These are phyloP conservation scores for Aphelenchoides fujianensis DNA, from an alignment of 1,140 invertebrate species.

Conservation along the genomic window DNA sequence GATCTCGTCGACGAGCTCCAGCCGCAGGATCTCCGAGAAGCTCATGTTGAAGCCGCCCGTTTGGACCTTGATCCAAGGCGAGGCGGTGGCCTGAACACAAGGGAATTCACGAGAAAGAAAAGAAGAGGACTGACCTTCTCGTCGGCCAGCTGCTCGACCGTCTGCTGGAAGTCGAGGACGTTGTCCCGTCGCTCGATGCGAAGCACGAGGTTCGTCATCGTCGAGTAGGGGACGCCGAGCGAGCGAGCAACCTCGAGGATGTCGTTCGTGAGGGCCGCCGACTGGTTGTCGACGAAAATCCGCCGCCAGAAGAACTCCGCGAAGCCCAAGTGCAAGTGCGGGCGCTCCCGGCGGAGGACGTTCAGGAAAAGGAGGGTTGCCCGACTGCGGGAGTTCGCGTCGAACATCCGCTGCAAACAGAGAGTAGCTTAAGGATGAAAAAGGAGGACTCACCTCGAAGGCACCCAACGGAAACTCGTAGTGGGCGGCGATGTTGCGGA, in stretches of 20 bases:
- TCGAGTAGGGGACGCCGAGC: not conserved
- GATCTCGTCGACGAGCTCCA: constrained; percentile 21
- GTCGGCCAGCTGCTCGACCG: not conserved
- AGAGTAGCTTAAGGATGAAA: not conserved
- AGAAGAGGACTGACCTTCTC: not conserved
- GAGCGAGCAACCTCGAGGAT: not conserved
- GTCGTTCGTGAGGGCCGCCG: constrained; percentile 5
- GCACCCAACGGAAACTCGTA: constrained; percentile 3
- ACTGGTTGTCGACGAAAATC: constrained; percentile 2
- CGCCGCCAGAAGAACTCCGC: constrained; percentile 11
- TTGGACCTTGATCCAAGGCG: constrained; percentile 15
- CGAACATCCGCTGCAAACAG: constrained; percentile 10
- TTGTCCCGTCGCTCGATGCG: not conserved
- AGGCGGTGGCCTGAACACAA: not conserved
- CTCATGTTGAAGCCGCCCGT: not conserved
- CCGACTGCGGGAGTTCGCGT: not conserved
- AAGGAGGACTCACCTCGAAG: constrained; percentile 1
- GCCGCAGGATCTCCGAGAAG: constrained; percentile 8
- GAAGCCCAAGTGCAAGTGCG: not conserved
- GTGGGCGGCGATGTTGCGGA: constrained; percentile 8
- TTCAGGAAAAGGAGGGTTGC: constrained; percentile 11
- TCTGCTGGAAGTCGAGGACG: not conserved
- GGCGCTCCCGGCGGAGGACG: not conserved
- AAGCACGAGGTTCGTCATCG: not conserved
- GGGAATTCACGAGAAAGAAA: not conserved